Conservation (phyloP, 2,797 vertebrate genomes). For the Pteropus rufus region DNA sequence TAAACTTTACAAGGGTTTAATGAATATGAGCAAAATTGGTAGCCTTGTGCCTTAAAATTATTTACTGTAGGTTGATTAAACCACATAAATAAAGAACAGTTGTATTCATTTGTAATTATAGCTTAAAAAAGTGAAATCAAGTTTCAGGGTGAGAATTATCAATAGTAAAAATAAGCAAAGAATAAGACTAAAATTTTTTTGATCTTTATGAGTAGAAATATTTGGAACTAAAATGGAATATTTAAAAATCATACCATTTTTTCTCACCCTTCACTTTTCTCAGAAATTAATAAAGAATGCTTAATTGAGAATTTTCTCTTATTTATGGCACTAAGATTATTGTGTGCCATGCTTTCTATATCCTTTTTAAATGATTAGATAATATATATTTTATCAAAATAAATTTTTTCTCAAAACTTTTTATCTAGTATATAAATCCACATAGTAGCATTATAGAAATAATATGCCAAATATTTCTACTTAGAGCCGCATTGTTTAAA, state of each 20-base stretch:
- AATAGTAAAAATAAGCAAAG: not conserved
- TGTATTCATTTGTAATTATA: not conserved
- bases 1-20: not conserved
- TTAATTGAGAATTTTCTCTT: not conserved
- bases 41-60: not conserved
- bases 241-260: not conserved
- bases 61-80: not conserved
- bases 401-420: not conserved
- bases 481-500: not conserved
- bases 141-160: not conserved
- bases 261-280: not conserved
- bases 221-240: not conserved
- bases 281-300: not conserved
- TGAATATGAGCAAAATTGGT: not conserved
- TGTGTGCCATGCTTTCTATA: not conserved
- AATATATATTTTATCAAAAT: not conserved
- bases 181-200: not conserved
- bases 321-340: not conserved
- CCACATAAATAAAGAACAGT: not conserved
- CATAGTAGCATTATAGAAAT: not conserved
- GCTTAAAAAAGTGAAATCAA: constrained; percentile 1
- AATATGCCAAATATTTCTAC: not conserved
- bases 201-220: not conserved
- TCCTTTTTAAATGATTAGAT: not conserved
- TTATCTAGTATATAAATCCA: not conserved